Evolutionary conservation across 1,140 invertebrate species (phyloP).

Genomic region (Drosophila saltans): DNA sequence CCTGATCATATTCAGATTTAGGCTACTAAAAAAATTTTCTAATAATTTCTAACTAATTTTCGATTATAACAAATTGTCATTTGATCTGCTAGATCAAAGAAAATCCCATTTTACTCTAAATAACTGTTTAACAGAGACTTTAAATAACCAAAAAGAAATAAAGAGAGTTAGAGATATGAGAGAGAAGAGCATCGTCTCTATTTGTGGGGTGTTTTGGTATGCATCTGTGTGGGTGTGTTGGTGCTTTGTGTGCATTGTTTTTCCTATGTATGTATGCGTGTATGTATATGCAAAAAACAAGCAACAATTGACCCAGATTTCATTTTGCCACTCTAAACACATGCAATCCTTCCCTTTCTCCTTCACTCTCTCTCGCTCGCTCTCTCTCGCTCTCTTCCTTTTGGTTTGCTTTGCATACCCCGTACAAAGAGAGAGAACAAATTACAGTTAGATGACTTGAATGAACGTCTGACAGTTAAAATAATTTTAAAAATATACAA

Average conservation of each 20-base stretch:
- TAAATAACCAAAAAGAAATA: not conserved
- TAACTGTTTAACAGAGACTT: too few relatives aligned
- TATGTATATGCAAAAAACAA: constrained; percentile 40
- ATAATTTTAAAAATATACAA: too few relatives aligned
- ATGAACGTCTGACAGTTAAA: too few relatives aligned
- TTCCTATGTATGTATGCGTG: constrained; percentile 43
- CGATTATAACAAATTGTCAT: too few relatives aligned
- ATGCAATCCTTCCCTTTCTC: not conserved
- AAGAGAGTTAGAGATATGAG: not conserved
- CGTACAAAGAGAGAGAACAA: not conserved
- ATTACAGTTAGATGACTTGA: not conserved
- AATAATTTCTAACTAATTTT: too few relatives aligned
- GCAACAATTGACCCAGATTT: constrained; percentile 82
- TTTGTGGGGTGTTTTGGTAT: constrained; percentile 1
- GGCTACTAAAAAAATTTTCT: too few relatives aligned
- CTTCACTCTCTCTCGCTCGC: not conserved
- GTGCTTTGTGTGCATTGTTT: constrained; percentile 29
- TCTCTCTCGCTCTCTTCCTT: not conserved
- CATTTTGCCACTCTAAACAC: constrained; percentile 20
- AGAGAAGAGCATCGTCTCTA: constrained; percentile 7
- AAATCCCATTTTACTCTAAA: too few relatives aligned
- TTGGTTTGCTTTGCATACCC: constrained; percentile 19
- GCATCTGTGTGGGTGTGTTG: too few relatives aligned
- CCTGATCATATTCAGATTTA: too few relatives aligned
- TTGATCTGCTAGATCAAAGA: too few relatives aligned